Evolutionary conservation across 2,113 vertebrate genomes (phyloP), one percentile per base, ranked within the genome.

Genomic region (Apodemus sylvaticus): DNA sequence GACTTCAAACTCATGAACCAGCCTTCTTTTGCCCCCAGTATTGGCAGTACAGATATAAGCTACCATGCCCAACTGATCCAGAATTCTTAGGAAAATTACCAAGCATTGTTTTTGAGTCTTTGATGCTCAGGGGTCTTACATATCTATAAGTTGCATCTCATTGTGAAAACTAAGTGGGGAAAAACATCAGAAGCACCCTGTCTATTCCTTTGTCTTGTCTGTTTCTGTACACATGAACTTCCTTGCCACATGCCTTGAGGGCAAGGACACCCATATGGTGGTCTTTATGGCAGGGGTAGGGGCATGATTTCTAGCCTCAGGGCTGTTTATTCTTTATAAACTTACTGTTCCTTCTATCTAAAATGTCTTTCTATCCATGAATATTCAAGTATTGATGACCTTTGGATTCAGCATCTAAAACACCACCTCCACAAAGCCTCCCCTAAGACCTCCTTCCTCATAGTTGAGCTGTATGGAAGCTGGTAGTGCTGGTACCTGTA

Each of bases 171-270:
- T 51, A 51, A 90, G 5, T 60, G 86, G 26, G 14, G n/a, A n/a
- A 58, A 31, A 93, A 74, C 48, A 8, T 14, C 51, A 34, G 1
- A 92, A 17, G 7, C 20, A 64, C 5, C 45, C 12, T 87, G 53
- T 16, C 60, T 13, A 17, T 64, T 71, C 20, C 16, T 39, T 53
- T 77, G 36, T 58, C 83, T 7, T 62, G 16, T 9, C 39, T 66
- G 12, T 86, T 81, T 79, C 64, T 94, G 58, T 86, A 70, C 62
- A 29, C 86, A 89, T 91, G 11, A 90, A 78, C 4, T 11, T 87
- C 77, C 45, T 95, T 89, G 34, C 19, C 42, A 71, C 14, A 26
- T 87, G 16, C 3, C 11, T 90, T 86, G 29, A 86, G 5, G 29
- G 42, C 62, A 83, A 73, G 1, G 58, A 24, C 7, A 79, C 11